Conservation (phyloP, 2,797 vertebrate genomes). For the Hyperoplus immaculatus region DNA sequence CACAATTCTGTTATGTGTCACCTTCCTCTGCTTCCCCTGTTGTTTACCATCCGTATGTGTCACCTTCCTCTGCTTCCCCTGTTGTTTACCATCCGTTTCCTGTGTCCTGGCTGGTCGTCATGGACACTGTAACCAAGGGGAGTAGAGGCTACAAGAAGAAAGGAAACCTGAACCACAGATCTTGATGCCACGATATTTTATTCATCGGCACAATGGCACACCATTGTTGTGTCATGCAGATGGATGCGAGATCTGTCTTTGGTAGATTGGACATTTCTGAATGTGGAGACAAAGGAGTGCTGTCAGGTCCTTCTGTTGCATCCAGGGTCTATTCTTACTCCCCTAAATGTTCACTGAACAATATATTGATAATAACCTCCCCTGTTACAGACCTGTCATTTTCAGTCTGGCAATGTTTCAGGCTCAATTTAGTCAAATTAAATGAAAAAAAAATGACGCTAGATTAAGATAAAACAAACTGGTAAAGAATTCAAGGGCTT, state of each 20-base stretch:
- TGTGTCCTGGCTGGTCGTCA: constrained; percentile 80
- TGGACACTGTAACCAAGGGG: constrained; percentile 84
- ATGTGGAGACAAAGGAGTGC: constrained; percentile 43
- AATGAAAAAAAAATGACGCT: neutral
- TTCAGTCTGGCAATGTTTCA: neutral
- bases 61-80: constrained; percentile 50
- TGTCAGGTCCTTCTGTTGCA: constrained; percentile 50
- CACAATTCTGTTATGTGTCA: constrained; percentile 50
- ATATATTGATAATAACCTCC: neutral
- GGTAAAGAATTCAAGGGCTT: neutral
- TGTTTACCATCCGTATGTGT: constrained; percentile 58
- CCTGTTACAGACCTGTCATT: neutral
- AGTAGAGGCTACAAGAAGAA: constrained; percentile 73
- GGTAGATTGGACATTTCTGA: constrained; percentile 26
- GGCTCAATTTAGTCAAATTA: neutral
- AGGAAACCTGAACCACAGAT: constrained; percentile 82
- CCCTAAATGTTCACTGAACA: neutral
- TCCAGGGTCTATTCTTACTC: too few relatives aligned
- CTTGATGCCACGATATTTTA: constrained; percentile 85
- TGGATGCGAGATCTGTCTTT: neutral
- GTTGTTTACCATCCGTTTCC: constrained; percentile 71
- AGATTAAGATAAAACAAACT: neutral
- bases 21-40: constrained; percentile 52
- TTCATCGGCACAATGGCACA: constrained; percentile 77
- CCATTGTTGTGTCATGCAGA: constrained; percentile 37